Evolutionary conservation across 2,888 invertebrate genomes (phyloP), one percentile per base, ranked within the genome.

Genomic region (Stenotaenia linearis): DNA sequence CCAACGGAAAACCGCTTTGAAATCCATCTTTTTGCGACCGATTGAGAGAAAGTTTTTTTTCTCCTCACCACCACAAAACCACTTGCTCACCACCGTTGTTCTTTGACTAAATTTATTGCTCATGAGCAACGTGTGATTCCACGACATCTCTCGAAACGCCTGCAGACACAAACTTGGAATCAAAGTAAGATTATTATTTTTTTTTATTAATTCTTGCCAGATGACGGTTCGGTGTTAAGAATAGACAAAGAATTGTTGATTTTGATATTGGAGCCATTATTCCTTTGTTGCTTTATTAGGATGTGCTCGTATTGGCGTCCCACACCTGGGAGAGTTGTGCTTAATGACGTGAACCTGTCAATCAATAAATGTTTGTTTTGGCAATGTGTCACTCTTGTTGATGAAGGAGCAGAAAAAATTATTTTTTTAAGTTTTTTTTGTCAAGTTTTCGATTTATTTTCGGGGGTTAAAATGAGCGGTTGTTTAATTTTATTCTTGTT

Each of bases 281-380:
- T 10, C 69, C 69, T 69, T 69, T 69, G 69, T 69, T 69, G 23
- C 69, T 69, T 69, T 69, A 69, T 69, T 69, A 69, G 69, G 69
- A 69, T 69, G 69, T 28, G 69, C 69, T 69, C 69, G 10, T 69
- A 69, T 69, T 69, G 69, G 69, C 69, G 69, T 28, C 69, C 69
- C 69, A 69, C 69, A 69, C 69, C 69, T 69, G 69, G 69, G 69
- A 69, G 28, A 69, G 25, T 25, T 69, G 69, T 69, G 50, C 18
- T 69, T 69, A 69, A 69, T 69, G 69, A 69, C 69, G 69, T n/a
- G 23, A 28, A 25, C 69, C 69, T 69, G 69, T 69, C 69, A 69
- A 69, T 69, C 69, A 69, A 69, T 69, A 28, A 69, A 15, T 69
- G 69, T 69, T 69, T 69, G 69, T 28, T 69, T 69, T 69, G 69